Conservation (phyloP, 2,113 vertebrate species). For the Heloderma charlesbogerti region DNA sequence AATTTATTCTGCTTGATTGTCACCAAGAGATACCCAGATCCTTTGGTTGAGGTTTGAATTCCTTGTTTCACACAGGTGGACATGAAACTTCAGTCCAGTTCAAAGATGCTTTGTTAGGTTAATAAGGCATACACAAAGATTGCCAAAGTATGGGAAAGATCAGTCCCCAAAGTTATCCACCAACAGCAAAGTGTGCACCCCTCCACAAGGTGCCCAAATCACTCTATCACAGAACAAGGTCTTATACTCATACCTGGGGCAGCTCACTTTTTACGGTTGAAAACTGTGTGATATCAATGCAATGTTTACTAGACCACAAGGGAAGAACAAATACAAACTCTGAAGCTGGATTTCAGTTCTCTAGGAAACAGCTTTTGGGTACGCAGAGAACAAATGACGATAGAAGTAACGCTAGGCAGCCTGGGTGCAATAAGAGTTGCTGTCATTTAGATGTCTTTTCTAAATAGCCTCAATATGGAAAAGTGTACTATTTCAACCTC, state of each 20-base stretch:
- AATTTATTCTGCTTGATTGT: background rate
- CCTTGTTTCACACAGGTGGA: background rate
- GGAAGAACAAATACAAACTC: background rate
- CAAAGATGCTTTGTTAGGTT: background rate
- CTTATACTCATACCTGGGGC: background rate
- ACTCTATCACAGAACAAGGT: background rate
- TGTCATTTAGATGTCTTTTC: background rate
- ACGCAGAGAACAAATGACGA: background rate
- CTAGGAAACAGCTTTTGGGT: background rate
- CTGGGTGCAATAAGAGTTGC: background rate
- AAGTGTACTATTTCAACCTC: background rate
- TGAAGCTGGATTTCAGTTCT: background rate
- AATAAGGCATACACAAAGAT: background rate
- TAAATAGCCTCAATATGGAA: background rate
- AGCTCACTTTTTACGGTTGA: background rate
- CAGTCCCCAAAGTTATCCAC: background rate
- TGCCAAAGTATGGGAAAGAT: background rate
- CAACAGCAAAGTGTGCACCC: background rate
- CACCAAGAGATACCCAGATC: too few species aligned
- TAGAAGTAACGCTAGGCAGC: background rate
- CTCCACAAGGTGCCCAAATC: background rate
- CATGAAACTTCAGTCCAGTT: background rate
- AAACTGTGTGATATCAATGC: background rate
- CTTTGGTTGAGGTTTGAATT: background rate
- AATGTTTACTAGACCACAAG: background rate